Conservation (phyloP, 2,113 vertebrate genomes). For the Sclerurus mexicanus region DNA sequence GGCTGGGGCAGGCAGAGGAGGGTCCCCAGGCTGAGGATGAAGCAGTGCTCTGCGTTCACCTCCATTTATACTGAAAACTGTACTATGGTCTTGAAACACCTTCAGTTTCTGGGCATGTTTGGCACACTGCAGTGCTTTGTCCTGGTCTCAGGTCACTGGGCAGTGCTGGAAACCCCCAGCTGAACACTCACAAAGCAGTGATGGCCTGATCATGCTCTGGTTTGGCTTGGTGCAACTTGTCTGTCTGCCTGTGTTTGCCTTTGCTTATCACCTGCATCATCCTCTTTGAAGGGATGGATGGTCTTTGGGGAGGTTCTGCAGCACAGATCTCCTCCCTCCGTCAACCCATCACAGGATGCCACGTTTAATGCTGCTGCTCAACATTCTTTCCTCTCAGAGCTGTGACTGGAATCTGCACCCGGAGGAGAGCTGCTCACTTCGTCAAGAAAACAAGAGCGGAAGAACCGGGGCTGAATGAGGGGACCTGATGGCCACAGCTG, state of each 20-base stretch:
- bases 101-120: neutral
- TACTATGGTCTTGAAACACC: neutral
- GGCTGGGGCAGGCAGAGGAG: neutral
- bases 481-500: neutral
- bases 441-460: neutral
- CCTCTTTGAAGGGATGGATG: neutral
- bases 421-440: neutral
- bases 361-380: neutral
- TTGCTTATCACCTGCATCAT: neutral
- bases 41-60: neutral
- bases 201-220: neutral
- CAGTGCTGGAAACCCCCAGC: neutral
- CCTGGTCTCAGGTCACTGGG: neutral
- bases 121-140: neutral
- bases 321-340: neutral
- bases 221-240: neutral
- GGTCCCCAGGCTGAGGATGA: neutral
- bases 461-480: neutral
- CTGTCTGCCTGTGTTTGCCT: neutral
- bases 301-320: neutral
- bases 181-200: neutral
- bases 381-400: neutral
- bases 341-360: neutral
- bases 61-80: neutral
- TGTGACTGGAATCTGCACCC: neutral